phyloP scores from a whole-genome alignment of 1,140 invertebrate species.

The Aradophagus sp. region DNA sequence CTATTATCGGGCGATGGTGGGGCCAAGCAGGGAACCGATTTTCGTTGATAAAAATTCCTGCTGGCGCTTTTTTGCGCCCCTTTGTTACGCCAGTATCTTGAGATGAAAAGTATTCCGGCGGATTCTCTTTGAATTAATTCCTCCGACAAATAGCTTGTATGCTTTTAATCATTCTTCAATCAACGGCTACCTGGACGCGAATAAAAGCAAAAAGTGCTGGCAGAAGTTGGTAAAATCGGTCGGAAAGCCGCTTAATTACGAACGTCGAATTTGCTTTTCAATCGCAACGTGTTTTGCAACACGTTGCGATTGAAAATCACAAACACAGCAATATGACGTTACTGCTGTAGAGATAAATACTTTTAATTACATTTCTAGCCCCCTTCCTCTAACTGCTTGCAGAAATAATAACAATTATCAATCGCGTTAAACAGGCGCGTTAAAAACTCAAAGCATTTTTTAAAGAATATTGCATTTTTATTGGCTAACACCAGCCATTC shows the following conservation, averaged over 20 bases:
- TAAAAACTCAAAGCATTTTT: too few relatives aligned
- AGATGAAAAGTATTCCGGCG: conserved; percentile 15
- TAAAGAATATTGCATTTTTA: too few relatives aligned
- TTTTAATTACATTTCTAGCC: too few relatives aligned
- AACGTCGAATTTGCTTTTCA: conserved; percentile 10
- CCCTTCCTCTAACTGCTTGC: too few relatives aligned
- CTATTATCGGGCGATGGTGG: conserved; percentile 8
- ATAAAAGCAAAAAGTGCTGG: conserved; percentile 27
- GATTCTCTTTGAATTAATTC: conserved; percentile 34
- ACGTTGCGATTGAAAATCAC: too few relatives aligned
- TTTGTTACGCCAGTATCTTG: conserved; percentile 29
- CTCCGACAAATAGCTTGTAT: conserved; percentile 28
- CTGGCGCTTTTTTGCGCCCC: conserved; percentile 13
- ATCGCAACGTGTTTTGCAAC: too few relatives aligned
- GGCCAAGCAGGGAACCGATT: conserved; percentile 34
- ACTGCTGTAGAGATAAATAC: too few relatives aligned
- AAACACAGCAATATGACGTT: too few relatives aligned
- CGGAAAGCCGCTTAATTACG: conserved; percentile 1
- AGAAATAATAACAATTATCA: too few relatives aligned
- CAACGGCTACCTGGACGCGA: conserved; percentile 18
- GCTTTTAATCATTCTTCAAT: conserved; percentile 47
- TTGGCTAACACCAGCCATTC: too few relatives aligned
- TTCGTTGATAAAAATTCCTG: conserved; percentile 44
- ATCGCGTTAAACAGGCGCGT: too few relatives aligned
- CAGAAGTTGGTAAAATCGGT: conserved; percentile 5